Evolutionary conservation across 2,888 invertebrate genomes (phyloP), one percentile per base, ranked within the genome.

Genomic region (Cantharis nigra): DNA sequence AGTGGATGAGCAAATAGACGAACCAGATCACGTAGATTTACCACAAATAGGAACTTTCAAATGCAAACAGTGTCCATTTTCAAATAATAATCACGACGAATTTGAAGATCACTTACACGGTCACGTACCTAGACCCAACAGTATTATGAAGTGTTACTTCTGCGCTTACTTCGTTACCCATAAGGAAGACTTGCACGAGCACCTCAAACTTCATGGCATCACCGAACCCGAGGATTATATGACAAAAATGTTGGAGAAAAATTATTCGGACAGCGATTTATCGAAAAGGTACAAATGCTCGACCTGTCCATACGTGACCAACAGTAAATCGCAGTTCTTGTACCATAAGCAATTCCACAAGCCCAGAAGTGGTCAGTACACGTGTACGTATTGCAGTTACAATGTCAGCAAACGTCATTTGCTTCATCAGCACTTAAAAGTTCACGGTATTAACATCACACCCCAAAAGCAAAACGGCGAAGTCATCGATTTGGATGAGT

Each of bases 261-360:
- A 89, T 14, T 82, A 80, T 67, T 79, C 83, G 49, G 82, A 85
- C 67, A 80, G 84, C n/a, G 86, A 88, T 33, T 83, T 87, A 1
- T 89, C 89, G 3, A 95, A 95, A 84, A 91, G 94, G 78, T 95
- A 95, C 87, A 92, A 92, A 85, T 97, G 97, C 85, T 91, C 92
- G 5, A 92, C 93, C 74, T 97, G 97, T 87, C 96, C 97, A 0
- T 96, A 95, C 86, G 94, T 94, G 81, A 95, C 95, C 63, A 95
- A 96, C 85, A 95, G 95, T 86, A 95, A 95, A 87, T 95, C 95
- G 26, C 96, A 96, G 87, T 96, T 93, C 87, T 92, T 94, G 85
- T 96, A 96, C 86, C 97, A 97, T 85, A 95, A 95, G 85, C 96
- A 96, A 85, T 94, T 96, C 86, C 97, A 97, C 85, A 90, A 93